A percentile compares a stretch with the other conserved stretches of the same genome.
Evolutionary conservation across 2,797 vertebrate genomes (phyloP).

Genomic region (Cichlasoma orientale): DNA sequence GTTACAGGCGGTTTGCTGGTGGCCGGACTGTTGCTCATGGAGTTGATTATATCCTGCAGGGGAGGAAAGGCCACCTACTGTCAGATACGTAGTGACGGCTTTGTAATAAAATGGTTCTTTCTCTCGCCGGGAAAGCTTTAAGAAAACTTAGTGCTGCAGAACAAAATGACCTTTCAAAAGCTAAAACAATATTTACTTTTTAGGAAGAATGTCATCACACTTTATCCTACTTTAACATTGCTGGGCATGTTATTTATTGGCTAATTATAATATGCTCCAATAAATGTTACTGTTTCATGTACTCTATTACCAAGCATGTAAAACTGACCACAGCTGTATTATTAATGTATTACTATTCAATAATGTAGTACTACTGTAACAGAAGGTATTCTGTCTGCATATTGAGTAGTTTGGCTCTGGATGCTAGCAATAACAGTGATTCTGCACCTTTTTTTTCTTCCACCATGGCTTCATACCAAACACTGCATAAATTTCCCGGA

Average conservation of each 20-base stretch:
- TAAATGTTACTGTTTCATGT: not conserved
- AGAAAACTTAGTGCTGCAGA: not conserved
- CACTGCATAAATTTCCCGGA: not conserved
- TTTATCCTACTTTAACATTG: not conserved
- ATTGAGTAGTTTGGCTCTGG: no score
- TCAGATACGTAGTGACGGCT: not conserved
- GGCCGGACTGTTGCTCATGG: constrained; percentile 97
- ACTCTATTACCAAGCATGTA: not conserved
- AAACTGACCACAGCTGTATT: not conserved
- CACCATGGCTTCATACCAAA: no score
- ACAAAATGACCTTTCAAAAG: not conserved
- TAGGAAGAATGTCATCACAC: no score
- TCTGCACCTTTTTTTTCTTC: no score
- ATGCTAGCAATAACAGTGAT: no score
- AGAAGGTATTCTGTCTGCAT: not conserved
- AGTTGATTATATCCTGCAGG: constrained; percentile 93
- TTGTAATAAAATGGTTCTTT: not conserved
- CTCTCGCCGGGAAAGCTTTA: not conserved
- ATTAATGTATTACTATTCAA: not conserved
- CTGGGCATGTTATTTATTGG: not conserved
- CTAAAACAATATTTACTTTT: not conserved
- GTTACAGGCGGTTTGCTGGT: constrained; percentile 96
- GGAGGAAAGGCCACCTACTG: not conserved
- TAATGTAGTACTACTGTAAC: not conserved
- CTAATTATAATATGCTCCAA: not conserved